Percentiles rank a stretch among this genome's conserved stretches.
Evolutionary conservation across 92 coral and sea anemone genomes (phyloP).

Genomic region (Blastomussa wellsi): DNA sequence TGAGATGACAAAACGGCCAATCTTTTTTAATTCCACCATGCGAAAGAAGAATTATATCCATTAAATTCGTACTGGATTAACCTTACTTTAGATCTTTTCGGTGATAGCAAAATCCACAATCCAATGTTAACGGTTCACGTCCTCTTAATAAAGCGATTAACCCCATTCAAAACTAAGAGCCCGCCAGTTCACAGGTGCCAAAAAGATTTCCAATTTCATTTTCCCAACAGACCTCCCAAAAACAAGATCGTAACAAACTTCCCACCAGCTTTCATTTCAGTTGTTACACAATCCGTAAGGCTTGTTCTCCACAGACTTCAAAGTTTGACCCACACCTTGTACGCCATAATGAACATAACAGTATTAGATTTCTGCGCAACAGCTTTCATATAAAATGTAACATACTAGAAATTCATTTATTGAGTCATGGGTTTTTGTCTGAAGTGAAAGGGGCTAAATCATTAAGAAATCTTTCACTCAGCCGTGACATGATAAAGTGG

Average conservation of each 20-base stretch:
- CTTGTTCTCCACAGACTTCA: too few relatives aligned
- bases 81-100: not conserved
- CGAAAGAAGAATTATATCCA: not conserved
- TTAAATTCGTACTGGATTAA: not conserved
- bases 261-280: not conserved
- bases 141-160: not conserved
- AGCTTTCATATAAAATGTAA: not conserved
- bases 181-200: not conserved
- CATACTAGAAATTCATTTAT: not conserved
- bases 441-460: not conserved
- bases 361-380: not conserved
- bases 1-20: not conserved
- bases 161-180: not conserved
- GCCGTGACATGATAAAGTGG: not conserved
- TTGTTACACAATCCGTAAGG: not conserved
- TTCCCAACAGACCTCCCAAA: not conserved
- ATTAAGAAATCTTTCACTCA: not conserved
- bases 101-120: constrained; percentile 12
- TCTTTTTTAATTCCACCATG: not conserved
- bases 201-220: not conserved
- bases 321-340: not conserved
- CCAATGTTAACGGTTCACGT: not conserved
- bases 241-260: not conserved
- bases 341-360: not conserved
- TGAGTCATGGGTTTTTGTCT: not conserved